Evolutionary conservation across 2,797 vertebrate genomes (phyloP), one percentile per base, ranked within the genome.

Genomic region (Cephalopachus bancanus): DNA sequence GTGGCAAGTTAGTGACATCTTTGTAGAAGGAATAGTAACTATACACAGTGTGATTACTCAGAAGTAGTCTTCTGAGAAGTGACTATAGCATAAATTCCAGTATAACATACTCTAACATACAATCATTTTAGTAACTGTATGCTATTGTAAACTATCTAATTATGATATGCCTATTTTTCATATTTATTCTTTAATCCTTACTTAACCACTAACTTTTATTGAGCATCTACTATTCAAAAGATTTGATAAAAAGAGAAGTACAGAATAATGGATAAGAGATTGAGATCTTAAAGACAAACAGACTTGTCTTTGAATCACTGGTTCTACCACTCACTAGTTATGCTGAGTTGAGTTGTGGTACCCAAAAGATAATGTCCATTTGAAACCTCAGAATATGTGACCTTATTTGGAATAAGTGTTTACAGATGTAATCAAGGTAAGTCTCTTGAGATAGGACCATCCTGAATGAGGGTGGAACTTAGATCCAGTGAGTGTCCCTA

Each of bases 1-100:
- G 74, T 89, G 78, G 87, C 85, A 85, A 93, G 96, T 94, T 94
- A 91, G 87, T 90, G 95, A 96, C 74, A 95, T 92, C 78, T 95
- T 95, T 97, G 90, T 94, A 92, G 85, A 91, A 89, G 89, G 59
- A 97, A 53, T 71, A 93, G 62, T 91, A 79, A 62, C 91, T 90
- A 64, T 28, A 71, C 4, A 90, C 11, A 89, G 53, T 65, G 53
- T 93, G 92, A 94, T 95, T 97, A 92, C 83, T 95, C 51, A 89
- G 55, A 96, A 83, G 69, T 20, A 72, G 30, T 69, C 69, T 90
- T 94, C 84, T 93, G 72, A 89, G 78, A 96, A 94, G 65, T 83
- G 9, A 74, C 76, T 85, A 65, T 49, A 95, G 69, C 72, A 79
- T 74, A 83, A 86, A 84, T 84, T 97, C 59, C n/a, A 78, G 4